phyloP scores from a whole-genome alignment of 2,113 vertebrate species.

The Marmota monax region DNA sequence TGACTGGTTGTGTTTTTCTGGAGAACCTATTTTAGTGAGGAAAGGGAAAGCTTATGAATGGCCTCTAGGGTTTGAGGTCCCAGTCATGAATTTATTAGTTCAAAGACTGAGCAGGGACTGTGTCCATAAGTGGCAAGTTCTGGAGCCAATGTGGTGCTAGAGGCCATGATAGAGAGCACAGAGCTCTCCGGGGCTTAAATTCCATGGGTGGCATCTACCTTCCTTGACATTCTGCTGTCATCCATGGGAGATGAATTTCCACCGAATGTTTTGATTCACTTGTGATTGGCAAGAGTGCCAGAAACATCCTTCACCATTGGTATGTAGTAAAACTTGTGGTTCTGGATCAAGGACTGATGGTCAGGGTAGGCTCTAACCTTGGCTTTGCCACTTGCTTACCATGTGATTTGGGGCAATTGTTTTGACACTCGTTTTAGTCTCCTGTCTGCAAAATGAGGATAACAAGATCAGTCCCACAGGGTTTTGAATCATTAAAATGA shows the following conservation, averaged over 20 bases:
- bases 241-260: background rate
- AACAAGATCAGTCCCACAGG: background rate
- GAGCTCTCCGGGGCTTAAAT: background rate
- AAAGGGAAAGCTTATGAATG: background rate
- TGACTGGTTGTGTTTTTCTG: background rate
- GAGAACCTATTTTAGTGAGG: background rate
- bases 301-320: background rate
- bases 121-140: background rate
- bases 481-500: background rate
- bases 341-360: background rate
- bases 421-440: background rate
- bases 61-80: background rate
- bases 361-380: background rate
- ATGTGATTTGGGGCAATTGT: background rate
- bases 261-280: background rate
- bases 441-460: background rate
- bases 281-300: background rate
- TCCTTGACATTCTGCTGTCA: slow-evolving; percentile 7
- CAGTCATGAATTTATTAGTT: background rate
- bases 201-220: background rate
- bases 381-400: background rate
- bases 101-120: background rate
- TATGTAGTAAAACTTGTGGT: background rate
- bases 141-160: background rate
- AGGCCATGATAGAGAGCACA: too few species aligned